Evolutionary conservation across 2,888 invertebrate species (phyloP).

Genomic region (Rhagium mordax): DNA sequence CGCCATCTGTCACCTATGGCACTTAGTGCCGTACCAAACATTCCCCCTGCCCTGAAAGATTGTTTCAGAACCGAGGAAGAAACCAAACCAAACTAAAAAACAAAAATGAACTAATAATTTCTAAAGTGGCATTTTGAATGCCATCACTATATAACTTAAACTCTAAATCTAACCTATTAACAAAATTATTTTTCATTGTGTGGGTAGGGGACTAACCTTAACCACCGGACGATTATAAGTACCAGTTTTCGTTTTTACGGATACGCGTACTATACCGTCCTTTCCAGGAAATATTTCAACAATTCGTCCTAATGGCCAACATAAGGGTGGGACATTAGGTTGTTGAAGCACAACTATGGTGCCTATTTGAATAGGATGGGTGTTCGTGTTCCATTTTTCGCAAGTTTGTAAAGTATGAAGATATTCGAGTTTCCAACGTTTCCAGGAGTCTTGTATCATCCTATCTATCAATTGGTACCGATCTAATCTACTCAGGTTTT

Average conservation of each 20-base stretch:
- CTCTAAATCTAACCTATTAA: no score
- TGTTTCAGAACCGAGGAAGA: no score
- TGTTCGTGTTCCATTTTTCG: background rate
- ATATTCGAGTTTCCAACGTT: background rate
- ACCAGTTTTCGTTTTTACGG: background rate
- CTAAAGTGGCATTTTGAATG: no score
- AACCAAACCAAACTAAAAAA: no score
- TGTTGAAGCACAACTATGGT: background rate
- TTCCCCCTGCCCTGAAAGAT: no score
- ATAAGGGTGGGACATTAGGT: background rate
- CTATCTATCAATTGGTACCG: slow-evolving; percentile 11
- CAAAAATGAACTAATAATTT: no score
- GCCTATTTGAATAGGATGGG: background rate
- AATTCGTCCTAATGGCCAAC: no score
- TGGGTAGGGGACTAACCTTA: no score
- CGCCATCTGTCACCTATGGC: no score
- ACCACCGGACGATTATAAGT: background rate
- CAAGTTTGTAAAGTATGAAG: background rate
- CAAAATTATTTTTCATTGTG: no score
- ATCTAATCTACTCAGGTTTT: background rate
- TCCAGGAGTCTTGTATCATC: slow-evolving; percentile 23
- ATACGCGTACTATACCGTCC: slow-evolving; percentile 12
- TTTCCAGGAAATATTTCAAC: slow-evolving; percentile 30
- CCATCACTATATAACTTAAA: no score
- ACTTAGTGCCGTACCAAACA: no score